phyloP scores from a whole-genome alignment of 2,888 invertebrate genomes.

The Ferdinandea cuprea region DNA sequence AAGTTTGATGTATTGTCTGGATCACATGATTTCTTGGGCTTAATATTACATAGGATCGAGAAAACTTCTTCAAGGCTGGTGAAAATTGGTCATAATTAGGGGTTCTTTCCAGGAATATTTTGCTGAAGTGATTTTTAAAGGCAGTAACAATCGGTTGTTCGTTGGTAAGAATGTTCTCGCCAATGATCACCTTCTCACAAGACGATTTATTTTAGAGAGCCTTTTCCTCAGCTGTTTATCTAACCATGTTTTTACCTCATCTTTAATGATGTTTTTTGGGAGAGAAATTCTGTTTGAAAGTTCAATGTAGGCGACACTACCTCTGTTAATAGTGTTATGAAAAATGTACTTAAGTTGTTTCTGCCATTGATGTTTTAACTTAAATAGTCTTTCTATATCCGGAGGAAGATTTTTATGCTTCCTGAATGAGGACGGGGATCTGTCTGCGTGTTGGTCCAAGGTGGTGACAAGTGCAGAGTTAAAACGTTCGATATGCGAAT shows the following conservation, averaged over 20 bases:
- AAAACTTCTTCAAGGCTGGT: background rate
- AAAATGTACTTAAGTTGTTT: background rate
- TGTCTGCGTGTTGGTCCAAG: too few relatives aligned
- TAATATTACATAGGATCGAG: background rate
- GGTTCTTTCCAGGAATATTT: background rate
- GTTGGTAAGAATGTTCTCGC: too few relatives aligned
- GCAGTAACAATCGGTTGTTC: too few relatives aligned
- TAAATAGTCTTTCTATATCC: background rate
- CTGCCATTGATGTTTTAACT: conserved; percentile 10
- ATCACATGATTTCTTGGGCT: too few relatives aligned
- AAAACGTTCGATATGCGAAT: too few relatives aligned
- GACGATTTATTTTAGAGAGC: background rate
- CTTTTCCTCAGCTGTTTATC: background rate
- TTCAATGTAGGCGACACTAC: background rate
- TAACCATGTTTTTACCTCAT: background rate
- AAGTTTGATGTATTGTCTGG: background rate
- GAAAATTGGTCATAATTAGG: background rate
- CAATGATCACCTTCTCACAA: too few relatives aligned
- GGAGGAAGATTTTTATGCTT: background rate
- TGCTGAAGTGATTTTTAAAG: background rate
- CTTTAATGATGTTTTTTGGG: background rate
- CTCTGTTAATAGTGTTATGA: background rate
- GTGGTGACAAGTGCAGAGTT: too few relatives aligned
- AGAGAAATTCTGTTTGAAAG: background rate
- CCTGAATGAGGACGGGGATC: background rate